Evolutionary conservation across 1,140 invertebrate genomes (phyloP), one percentile per base, ranked within the genome.

Genomic region (Pachypsylla venusta): DNA sequence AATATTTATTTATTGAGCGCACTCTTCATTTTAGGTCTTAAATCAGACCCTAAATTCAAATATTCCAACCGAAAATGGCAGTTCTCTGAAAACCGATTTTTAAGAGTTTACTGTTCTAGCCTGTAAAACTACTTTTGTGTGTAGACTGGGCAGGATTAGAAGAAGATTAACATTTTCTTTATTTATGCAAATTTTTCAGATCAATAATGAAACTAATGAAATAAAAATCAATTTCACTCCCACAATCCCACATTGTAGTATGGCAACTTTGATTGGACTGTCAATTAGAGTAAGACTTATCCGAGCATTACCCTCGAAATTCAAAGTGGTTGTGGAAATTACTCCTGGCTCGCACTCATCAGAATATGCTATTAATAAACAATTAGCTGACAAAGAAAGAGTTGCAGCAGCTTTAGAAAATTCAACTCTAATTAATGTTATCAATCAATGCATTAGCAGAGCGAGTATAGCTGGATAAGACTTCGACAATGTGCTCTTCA

Each of bases 231-330:
- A 80, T 60, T 98, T 96, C 70, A 99, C 94, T 0, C 97, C 97
- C 10, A 99, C 97, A 0, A 98, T 99, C 67, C 95, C 95, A 0
- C 96, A 99, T 69, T 99, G 97, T 68, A 96, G 92, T 66, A 96
- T 99, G 93, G 97, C 96, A 22, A 97, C 96, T 30, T 72, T 99
- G 14, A 99, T 99, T 69, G 97, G 87, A 71, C 71, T 89, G 20
- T 84, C 84, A 2, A 88, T 92, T 64, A 72, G 86, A 60, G 89
- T 98, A 0, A 91, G 95, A 70, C 73, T 99, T 12, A 71, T 97
- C 16, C 74, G 94, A 63, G 84, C 87, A 12, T 71, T 99, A 26
- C 94, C 95, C 0, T 69, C 82, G 40, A 76, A 87, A 55, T 90
- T 93, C 67, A 92, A 98, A 77, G 87, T 97, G 3, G 81, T 78